These are phyloP conservation scores for Gobionotothen gibberifrons DNA, from an alignment of 2,797 vertebrate species.

Conservation along the genomic window DNA sequence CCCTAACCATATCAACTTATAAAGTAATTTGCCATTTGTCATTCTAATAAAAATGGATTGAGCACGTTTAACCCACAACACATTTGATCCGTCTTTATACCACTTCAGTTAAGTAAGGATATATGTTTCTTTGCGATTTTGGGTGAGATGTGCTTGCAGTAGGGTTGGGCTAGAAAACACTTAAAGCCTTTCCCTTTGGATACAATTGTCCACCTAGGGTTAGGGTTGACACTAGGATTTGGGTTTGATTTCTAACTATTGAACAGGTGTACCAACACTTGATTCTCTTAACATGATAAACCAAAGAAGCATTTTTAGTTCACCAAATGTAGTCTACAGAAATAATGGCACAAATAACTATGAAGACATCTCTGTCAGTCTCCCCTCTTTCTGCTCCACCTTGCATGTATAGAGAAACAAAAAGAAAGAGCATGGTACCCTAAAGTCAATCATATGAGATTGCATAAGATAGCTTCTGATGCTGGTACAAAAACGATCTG, in stretches of 20 bases:
- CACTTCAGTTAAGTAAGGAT: no score
- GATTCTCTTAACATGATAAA: not conserved
- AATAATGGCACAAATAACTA: not conserved
- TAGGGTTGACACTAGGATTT: not conserved
- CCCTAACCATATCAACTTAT: no score
- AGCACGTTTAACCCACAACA: no score
- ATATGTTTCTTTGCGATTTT: not conserved
- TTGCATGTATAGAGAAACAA: conserved; percentile 18
- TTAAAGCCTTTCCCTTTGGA: not conserved
- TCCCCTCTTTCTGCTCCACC: conserved; percentile 19
- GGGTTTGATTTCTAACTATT: not conserved
- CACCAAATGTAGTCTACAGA: not conserved
- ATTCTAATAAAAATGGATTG: no score
- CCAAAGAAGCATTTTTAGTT: not conserved
- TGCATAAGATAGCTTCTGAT: conserved; percentile 24
- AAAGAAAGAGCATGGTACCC: conserved; percentile 6
- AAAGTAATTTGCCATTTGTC: no score
- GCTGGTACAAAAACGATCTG: conserved; percentile 55
- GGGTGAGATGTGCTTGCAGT: no score
- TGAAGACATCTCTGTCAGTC: not conserved
- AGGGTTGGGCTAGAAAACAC: not conserved
- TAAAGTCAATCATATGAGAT: conserved; percentile 27
- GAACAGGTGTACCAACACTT: not conserved
- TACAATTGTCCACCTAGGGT: not conserved
- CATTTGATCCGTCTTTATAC: no score